A percentile compares a stretch with the other conserved stretches of the same genome.
These are phyloP conservation scores for Phyllotreta cruciferae DNA, from an alignment of 2,888 invertebrate species.

Conservation along the genomic window DNA sequence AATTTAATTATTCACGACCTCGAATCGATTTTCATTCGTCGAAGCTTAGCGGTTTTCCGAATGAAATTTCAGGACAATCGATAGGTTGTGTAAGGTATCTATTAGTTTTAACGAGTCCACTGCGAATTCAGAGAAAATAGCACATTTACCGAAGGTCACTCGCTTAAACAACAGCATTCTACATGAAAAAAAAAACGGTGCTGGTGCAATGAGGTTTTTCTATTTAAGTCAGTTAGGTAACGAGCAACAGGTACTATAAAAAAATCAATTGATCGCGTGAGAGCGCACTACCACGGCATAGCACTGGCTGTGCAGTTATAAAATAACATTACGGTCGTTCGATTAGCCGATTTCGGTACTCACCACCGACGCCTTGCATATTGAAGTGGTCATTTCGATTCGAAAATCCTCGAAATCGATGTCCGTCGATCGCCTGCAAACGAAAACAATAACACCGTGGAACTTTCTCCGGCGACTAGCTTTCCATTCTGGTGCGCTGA, in stretches of 20 bases:
- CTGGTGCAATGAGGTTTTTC: slow-evolving; percentile 12
- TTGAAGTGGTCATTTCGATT: slow-evolving; percentile 46
- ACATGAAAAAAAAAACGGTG: slow-evolving; percentile 12
- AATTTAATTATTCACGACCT: not conserved
- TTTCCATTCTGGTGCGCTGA: slow-evolving; percentile 36
- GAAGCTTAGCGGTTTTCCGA: too few relatives aligned
- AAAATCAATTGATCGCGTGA: slow-evolving; percentile 17
- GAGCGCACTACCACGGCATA: not conserved
- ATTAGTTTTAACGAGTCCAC: slow-evolving; percentile 16
- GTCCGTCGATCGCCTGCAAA: slow-evolving; percentile 18
- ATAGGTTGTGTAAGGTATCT: not conserved
- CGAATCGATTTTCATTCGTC: too few relatives aligned
- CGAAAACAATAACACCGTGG: slow-evolving; percentile 32
- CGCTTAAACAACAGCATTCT: slow-evolving; percentile 16
- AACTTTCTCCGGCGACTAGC: slow-evolving; percentile 37
- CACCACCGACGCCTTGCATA: slow-evolving; percentile 59
- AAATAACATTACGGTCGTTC: not conserved
- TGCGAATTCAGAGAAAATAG: slow-evolving; percentile 32
- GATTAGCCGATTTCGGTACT: slow-evolving; percentile 60
- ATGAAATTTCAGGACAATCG: too few relatives aligned
- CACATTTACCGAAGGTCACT: slow-evolving; percentile 34
- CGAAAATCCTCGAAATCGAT: slow-evolving; percentile 11
- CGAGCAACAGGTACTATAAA: slow-evolving; percentile 14
- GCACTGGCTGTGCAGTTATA: not conserved
- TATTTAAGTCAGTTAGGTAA: slow-evolving; percentile 7